phyloP scores from a whole-genome alignment of 2,797 vertebrate species.

The Carduelis carduelis region DNA sequence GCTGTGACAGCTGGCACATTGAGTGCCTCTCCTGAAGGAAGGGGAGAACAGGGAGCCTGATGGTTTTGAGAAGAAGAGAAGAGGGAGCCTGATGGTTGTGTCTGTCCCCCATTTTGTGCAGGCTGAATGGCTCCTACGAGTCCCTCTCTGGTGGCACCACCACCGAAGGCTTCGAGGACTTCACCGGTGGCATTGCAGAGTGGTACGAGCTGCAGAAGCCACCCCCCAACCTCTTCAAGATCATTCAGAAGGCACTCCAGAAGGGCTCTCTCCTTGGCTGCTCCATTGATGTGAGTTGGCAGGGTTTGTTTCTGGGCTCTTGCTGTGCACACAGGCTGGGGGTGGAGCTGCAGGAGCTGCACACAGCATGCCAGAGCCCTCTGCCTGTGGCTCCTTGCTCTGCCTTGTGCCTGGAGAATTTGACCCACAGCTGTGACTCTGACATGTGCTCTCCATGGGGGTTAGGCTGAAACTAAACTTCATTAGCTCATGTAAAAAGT shows the following conservation, averaged over 20 bases:
- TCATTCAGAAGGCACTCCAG: constrained; percentile 85
- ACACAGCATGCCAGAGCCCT: neutral
- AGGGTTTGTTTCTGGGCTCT: neutral
- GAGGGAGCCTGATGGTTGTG: neutral
- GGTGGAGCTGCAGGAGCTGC: neutral
- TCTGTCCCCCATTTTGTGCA: neutral
- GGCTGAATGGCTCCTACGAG: constrained; percentile 90
- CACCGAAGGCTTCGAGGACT: constrained; percentile 91
- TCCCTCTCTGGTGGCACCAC: constrained; percentile 87
- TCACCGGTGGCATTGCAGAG: constrained; percentile 90
- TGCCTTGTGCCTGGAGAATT: neutral
- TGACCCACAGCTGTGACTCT: neutral
- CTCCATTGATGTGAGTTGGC: constrained; percentile 83
- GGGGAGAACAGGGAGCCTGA: neutral
- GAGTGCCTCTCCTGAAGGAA: neutral
- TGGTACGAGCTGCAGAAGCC: constrained; percentile 79
- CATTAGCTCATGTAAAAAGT: neutral
- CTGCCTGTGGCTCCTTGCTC: neutral
- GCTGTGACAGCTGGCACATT: neutral
- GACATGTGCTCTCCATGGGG: neutral
- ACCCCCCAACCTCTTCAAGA: constrained; percentile 80
- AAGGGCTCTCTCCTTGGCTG: constrained; percentile 89
- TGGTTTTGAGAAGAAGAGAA: neutral
- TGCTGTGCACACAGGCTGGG: neutral
- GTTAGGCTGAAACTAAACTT: neutral